A percentile compares a stretch with the other conserved stretches of the same genome.
Conservation (phyloP, 2,797 vertebrate genomes). For the Argyrosomus regius region DNA sequence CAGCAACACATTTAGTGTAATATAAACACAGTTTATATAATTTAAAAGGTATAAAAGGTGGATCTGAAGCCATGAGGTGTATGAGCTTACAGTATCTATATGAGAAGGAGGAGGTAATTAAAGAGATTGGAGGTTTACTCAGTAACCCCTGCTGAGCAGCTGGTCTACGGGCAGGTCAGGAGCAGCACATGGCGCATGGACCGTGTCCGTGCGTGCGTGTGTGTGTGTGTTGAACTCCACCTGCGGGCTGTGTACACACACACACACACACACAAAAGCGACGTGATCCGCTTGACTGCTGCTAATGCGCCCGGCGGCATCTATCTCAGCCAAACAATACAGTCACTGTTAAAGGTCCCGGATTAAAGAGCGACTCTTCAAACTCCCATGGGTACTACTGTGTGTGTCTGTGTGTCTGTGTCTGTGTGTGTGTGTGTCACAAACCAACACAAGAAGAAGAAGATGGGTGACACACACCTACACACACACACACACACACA, state of each 20-base stretch:
- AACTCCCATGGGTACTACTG: conserved; percentile 61
- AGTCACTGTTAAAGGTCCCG: conserved; percentile 79
- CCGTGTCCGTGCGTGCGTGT: conserved; percentile 39
- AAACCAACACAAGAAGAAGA: conserved; percentile 37
- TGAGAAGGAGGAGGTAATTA: conserved; percentile 78
- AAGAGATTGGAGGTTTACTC: conserved; percentile 83
- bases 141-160: conserved; percentile 83
- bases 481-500: conserved; percentile 20
- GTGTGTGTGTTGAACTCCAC: conserved; percentile 74
- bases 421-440: conserved; percentile 32
- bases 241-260: conserved; percentile 77
- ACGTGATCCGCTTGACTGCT: conserved; percentile 83
- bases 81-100: conserved; percentile 56
- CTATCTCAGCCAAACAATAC: conserved; percentile 79
- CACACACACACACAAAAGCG: conserved; percentile 60
- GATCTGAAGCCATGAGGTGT: conserved; percentile 30
- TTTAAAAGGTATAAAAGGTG: background rate
- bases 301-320: conserved; percentile 79
- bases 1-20: too few species aligned
- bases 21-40: too few species aligned
- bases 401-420: background rate
- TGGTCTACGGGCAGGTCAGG: conserved; percentile 81
- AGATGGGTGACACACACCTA: conserved; percentile 30
- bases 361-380: conserved; percentile 76
- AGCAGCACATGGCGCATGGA: conserved; percentile 79